These are phyloP conservation scores for Furcula furcula DNA, from an alignment of 2,888 invertebrate species.

Conservation along the genomic window DNA sequence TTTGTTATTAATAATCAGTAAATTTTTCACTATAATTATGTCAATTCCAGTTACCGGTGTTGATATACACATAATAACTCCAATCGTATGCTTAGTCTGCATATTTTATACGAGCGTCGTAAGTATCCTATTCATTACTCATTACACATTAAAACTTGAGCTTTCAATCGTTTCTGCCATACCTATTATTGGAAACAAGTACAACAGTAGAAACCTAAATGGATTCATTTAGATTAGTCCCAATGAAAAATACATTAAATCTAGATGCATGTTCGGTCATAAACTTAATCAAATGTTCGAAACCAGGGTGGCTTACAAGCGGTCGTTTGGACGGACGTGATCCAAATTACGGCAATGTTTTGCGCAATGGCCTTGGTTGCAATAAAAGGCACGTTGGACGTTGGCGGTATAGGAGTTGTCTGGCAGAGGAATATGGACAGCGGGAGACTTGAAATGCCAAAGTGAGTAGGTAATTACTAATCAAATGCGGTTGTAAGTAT, in stretches of 20 bases:
- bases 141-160: too few relatives aligned
- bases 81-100: constrained; percentile 91
- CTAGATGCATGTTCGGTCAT: too few relatives aligned
- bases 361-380: constrained; percentile 87
- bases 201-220: too few relatives aligned
- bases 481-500: too few relatives aligned
- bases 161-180: too few relatives aligned
- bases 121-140: constrained; percentile 50
- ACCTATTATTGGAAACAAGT: too few relatives aligned
- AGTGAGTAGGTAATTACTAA: too few relatives aligned
- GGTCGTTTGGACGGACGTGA: constrained; percentile 91
- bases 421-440: constrained; percentile 85
- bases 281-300: neutral
- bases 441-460: constrained; percentile 86
- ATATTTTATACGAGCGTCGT: constrained; percentile 93
- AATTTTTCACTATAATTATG: too few relatives aligned
- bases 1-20: too few relatives aligned
- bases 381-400: constrained; percentile 87
- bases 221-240: too few relatives aligned
- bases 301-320: constrained; percentile 87
- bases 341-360: constrained; percentile 89
- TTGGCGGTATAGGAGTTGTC: constrained; percentile 86
- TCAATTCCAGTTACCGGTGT: constrained; percentile 89
- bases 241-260: too few relatives aligned
- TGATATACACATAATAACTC: constrained; percentile 89